These are phyloP conservation scores for Meriones unguiculatus DNA, from an alignment of 2,113 vertebrate species.

Conservation along the genomic window DNA sequence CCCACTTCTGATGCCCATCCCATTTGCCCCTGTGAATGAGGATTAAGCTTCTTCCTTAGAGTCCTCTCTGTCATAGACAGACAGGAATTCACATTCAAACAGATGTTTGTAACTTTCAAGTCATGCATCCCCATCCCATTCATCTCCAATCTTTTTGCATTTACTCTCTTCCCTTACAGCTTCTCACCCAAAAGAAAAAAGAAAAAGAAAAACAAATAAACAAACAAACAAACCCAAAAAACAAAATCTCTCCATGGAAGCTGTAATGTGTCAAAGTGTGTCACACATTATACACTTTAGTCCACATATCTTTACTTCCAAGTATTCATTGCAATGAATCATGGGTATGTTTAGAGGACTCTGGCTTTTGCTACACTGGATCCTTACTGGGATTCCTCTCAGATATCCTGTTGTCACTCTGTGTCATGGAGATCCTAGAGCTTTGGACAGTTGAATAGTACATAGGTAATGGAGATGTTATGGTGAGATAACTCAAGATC, in stretches of 20 bases:
- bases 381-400: neutral
- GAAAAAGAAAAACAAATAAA: neutral
- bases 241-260: neutral
- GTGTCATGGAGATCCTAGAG: neutral
- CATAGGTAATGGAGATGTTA: neutral
- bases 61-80: too few species aligned
- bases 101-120: neutral
- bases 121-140: neutral
- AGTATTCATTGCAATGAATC: neutral
- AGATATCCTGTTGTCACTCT: neutral
- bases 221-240: neutral
- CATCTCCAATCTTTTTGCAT: neutral
- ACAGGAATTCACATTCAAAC: too few species aligned
- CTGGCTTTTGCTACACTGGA: neutral
- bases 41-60: too few species aligned
- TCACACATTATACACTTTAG: neutral
- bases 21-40: too few species aligned
- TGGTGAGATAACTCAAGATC: neutral
- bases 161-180: neutral
- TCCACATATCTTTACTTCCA: neutral
- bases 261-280: neutral
- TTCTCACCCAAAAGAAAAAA: neutral
- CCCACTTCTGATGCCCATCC: too few species aligned
- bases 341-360: neutral
- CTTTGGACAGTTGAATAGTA: neutral